phyloP scores from a whole-genome alignment of 2,113 vertebrate species.

The Nothocercus julius region DNA sequence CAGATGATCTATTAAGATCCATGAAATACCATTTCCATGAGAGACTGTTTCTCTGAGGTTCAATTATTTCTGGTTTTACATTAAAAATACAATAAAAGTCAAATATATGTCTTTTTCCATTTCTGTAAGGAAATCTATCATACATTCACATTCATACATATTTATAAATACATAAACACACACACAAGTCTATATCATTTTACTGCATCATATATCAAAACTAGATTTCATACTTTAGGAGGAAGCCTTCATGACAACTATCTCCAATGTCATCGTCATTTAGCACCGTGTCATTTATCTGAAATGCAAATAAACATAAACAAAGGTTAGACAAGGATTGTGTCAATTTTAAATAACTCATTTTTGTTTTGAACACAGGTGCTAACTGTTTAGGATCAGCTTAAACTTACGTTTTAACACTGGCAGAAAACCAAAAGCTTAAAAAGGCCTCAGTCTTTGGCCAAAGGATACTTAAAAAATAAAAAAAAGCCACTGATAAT shows the following conservation, averaged over 20 bases:
- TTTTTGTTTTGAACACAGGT: not conserved
- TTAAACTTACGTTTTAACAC: not conserved
- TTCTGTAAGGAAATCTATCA: not conserved
- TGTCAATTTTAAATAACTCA: not conserved
- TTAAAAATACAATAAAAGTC: not conserved
- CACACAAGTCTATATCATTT: not conserved
- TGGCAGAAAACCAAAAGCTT: not conserved
- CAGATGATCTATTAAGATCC: not conserved
- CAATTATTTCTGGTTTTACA: not conserved
- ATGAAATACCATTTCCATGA: not conserved
- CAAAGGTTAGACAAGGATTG: conserved; percentile 2
- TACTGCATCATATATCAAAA: conserved; percentile 27
- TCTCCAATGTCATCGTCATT: conserved; percentile 98
- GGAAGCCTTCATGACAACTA: conserved; percentile 95
- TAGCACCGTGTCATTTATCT: conserved; percentile 92
- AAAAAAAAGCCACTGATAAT: not conserved
- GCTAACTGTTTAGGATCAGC: not conserved
- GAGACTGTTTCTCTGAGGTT: not conserved
- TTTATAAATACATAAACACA: not conserved
- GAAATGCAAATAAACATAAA: conserved; percentile 53
- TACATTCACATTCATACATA: not conserved
- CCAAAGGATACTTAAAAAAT: not conserved
- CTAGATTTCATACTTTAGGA: conserved; percentile 90
- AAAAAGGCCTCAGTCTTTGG: not conserved
- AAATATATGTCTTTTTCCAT: not conserved